Conservation (phyloP, 1,140 invertebrate species). For the Heliothis virescens region DNA sequence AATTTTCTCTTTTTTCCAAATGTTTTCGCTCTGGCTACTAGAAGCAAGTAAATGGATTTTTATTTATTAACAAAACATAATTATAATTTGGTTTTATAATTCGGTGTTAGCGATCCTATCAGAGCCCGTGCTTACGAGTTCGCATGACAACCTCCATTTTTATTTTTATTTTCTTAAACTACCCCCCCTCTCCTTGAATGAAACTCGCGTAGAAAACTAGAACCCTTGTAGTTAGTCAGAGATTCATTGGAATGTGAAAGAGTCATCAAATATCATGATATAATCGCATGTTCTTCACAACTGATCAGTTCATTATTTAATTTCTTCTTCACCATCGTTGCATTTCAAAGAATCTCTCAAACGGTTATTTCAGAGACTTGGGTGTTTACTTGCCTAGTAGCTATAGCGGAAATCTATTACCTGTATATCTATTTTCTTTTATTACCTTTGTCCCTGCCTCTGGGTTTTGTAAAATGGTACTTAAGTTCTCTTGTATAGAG, state of each 20-base stretch:
- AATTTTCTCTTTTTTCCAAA: constrained; percentile 71
- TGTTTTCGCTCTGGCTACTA: constrained; percentile 85
- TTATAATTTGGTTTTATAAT: constrained; percentile 52
- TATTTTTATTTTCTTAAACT: constrained; percentile 67
- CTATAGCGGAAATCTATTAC: constrained; percentile 81
- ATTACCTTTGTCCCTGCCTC: constrained; percentile 72
- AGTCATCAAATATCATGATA: constrained; percentile 7
- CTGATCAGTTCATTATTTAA: constrained; percentile 15
- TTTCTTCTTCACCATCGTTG: constrained; percentile 38
- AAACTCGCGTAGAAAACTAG: constrained; percentile 75
- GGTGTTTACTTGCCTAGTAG: constrained; percentile 85
- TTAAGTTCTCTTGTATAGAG: constrained; percentile 20
- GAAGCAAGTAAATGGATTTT: constrained; percentile 82
- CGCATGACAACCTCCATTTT: constrained; percentile 71
- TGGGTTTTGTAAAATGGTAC: constrained; percentile 74
- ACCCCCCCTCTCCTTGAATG: constrained; percentile 71
- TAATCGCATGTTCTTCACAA: constrained; percentile 39
- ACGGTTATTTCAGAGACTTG: constrained; percentile 61
- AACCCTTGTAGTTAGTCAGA: constrained; percentile 77
- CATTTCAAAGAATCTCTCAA: constrained; percentile 83
- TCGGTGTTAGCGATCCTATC: constrained; percentile 72
- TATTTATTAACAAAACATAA: constrained; percentile 58
- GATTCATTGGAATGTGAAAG: constrained; percentile 77
- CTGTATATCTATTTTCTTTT: constrained; percentile 71
- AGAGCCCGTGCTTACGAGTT: constrained; percentile 73